Conservation (phyloP, 1,140 invertebrate species). For the Sitobion miscanthi region DNA sequence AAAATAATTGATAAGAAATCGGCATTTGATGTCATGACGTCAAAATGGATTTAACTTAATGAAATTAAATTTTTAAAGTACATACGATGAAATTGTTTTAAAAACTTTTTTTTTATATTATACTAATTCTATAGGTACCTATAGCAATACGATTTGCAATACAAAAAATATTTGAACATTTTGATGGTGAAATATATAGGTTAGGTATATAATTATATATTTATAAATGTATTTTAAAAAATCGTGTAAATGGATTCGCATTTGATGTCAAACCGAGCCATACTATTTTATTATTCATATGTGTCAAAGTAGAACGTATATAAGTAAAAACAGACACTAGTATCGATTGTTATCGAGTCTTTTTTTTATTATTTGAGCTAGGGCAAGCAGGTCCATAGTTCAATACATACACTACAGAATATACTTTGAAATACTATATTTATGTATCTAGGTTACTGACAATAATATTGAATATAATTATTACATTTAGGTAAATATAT, state of each 20-base stretch:
- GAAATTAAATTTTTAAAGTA: background rate
- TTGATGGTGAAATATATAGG: background rate
- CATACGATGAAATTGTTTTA: background rate
- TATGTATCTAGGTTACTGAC: constrained; percentile 52
- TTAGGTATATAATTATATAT: background rate
- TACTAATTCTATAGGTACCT: background rate
- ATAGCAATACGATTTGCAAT: too few relatives aligned
- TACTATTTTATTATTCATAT: constrained; percentile 41
- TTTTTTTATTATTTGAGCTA: constrained; percentile 51
- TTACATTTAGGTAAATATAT: constrained; percentile 35
- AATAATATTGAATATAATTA: constrained; percentile 40
- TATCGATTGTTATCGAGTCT: constrained; percentile 47
- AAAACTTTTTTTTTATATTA: background rate
- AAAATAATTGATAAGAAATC: background rate
- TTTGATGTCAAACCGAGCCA: background rate
- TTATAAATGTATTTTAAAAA: background rate
- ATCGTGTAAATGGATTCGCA: background rate
- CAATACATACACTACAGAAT: constrained; percentile 30
- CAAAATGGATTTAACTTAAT: background rate
- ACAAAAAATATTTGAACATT: background rate
- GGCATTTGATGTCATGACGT: background rate
- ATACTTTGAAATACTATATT: constrained; percentile 42
- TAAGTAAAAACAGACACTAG: constrained; percentile 38
- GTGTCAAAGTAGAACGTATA: constrained; percentile 42
- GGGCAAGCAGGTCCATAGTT: constrained; percentile 50